Conservation (phyloP, 2,888 invertebrate genomes). For the Rhogogaster chlorosoma region DNA sequence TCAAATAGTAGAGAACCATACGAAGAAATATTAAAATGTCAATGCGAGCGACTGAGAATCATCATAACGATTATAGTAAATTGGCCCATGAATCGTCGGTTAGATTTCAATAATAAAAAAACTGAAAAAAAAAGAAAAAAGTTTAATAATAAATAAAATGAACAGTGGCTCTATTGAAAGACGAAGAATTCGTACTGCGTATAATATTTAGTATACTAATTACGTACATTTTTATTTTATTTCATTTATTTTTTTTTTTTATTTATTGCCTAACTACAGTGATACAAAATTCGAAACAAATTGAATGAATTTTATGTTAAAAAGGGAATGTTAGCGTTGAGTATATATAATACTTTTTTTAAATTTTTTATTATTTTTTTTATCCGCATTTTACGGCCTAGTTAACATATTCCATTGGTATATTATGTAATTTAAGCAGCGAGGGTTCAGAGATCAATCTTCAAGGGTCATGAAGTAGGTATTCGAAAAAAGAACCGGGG, state of each 20-base stretch:
- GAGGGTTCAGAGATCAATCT: background rate
- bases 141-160: background rate
- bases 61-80: background rate
- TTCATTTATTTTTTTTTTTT: no score
- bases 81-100: background rate
- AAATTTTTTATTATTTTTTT: background rate
- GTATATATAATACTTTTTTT: no score
- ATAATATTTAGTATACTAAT: no score
- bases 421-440: background rate
- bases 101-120: background rate
- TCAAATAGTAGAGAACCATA: background rate
- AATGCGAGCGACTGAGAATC: background rate
- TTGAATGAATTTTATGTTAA: no score
- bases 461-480: conserved; percentile 24
- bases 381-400: conserved; percentile 1
- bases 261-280: no score
- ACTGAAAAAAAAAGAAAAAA: background rate
- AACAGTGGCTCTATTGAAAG: no score
- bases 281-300: no score
- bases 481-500: background rate
- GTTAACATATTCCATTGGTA: background rate
- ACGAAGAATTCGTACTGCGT: no score
- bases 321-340: no score
- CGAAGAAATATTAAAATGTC: background rate
- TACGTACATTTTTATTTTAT: no score